Conservation (phyloP, 37 sponge, comb jelly and placozoan species). For the Geodia barretti region DNA sequence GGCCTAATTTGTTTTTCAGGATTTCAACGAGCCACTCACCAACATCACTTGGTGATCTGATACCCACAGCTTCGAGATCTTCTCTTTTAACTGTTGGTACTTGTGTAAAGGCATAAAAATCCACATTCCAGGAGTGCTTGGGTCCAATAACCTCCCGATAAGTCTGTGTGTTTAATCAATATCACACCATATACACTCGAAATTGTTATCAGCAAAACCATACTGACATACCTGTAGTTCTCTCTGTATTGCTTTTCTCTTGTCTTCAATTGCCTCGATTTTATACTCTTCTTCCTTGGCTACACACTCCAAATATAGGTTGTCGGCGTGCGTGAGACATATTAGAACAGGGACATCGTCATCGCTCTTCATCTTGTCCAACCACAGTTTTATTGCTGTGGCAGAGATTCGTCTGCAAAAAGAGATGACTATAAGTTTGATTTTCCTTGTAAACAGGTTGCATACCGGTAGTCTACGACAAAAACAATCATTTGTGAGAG, state of each 20-base stretch:
- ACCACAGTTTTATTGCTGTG: constrained; percentile 44
- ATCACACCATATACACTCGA: no score
- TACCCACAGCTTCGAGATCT: constrained; percentile 31
- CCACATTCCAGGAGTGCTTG: neutral
- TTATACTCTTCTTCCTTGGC: constrained; percentile 1
- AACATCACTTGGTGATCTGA: constrained; percentile 46
- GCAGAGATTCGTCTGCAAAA: constrained; percentile 47
- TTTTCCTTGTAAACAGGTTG: no score
- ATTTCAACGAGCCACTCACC: constrained; percentile 39
- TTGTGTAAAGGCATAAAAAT: neutral
- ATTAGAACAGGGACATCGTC: constrained; percentile 47
- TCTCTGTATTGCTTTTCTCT: constrained; percentile 11
- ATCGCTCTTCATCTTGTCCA: constrained; percentile 33
- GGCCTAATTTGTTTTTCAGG: constrained; percentile 27
- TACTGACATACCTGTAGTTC: constrained; percentile 9
- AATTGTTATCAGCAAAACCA: neutral
- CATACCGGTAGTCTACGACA: constrained; percentile 70
- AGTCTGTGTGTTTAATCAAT: neutral
- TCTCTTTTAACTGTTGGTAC: neutral
- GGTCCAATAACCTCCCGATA: neutral
- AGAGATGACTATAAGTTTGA: no score
- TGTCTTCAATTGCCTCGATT: neutral
- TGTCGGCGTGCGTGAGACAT: constrained; percentile 70
- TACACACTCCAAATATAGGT: constrained; percentile 56
- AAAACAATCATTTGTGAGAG: constrained; percentile 64